Base-by-base conservation (phyloP, 2,113 vertebrate genomes). In the Pangasianodon gigas region DNA sequence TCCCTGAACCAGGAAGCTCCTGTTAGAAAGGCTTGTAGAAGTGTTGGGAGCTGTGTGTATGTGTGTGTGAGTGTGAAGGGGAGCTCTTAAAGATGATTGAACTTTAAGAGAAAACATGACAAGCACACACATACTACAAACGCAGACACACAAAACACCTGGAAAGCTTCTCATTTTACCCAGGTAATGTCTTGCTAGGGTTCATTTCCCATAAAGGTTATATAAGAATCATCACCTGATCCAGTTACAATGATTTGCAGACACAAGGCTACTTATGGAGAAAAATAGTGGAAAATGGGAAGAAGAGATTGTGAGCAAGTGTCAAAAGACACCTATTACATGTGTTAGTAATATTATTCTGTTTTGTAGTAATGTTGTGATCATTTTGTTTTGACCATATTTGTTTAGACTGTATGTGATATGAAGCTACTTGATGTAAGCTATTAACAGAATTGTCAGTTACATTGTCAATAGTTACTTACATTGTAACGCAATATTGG, bases 1-100 rank as follows among this genome's bases (percentile, higher is more conserved):
- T 92, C 94, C 91, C 0, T 95, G 95, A 96, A 95, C 95, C 94
- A 86, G 84, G 92, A 95, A 93, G 89, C 82, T 18, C 13, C 93
- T 92, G 65, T 91, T 89, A 91, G 91, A 11, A 85, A 88, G 89
- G 62, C n/a, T 91, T 88, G 80, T 90, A 91, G 88, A 88, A 90
- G 90, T 56, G 62, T 48, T 56, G 2, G 37, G 90, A 89, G 37
- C 26, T 26, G 41, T 48, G 58, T 84, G 58, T 84, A 10, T 60
- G 74, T 77, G 48, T 51, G 77, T 21, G 29, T 51, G 16, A 32
- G 16, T 26, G 84, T 65, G n/a, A 10, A 56, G 13, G 60, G 48
- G 48, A 80, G 62, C 14, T 85, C 88, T 86, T 86, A 41, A 56
- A 89, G 77, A 86, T 85, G 69, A 56, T 75, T 89, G 89, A 90